These are phyloP conservation scores for Promerops cafer DNA, from an alignment of 2,113 vertebrate genomes.

Conservation along the genomic window DNA sequence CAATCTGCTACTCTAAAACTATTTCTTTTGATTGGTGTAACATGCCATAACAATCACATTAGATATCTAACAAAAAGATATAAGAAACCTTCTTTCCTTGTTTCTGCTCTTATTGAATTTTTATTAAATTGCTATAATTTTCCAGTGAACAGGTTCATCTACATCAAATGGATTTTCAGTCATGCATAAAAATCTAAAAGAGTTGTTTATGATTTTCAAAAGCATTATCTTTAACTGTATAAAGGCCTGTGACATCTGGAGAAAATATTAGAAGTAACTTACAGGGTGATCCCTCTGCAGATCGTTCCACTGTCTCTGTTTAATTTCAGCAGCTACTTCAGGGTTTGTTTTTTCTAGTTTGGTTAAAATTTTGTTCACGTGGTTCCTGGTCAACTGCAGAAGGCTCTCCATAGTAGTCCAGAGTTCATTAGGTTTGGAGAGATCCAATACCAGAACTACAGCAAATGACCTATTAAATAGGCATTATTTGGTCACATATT, in stretches of 20 bases:
- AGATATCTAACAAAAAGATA: slow-evolving; percentile 70
- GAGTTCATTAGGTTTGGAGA: slow-evolving; percentile 87
- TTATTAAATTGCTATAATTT: slow-evolving; percentile 78
- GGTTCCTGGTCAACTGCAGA: slow-evolving; percentile 76
- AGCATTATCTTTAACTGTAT: slow-evolving; percentile 56
- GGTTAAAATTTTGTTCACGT: slow-evolving; percentile 76
- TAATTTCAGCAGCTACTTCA: slow-evolving; percentile 72
- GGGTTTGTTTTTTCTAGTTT: slow-evolving; percentile 74
- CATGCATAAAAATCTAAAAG: slow-evolving; percentile 71
- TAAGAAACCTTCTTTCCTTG: slow-evolving; percentile 66
- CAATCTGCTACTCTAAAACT: slow-evolving; percentile 67
- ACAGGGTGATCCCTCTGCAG: slow-evolving; percentile 90
- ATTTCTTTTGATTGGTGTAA: slow-evolving; percentile 67
- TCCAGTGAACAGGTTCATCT: slow-evolving; percentile 75
- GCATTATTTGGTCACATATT: background rate
- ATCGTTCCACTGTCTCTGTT: slow-evolving; percentile 61
- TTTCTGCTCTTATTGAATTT: slow-evolving; percentile 69
- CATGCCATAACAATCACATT: slow-evolving; percentile 67
- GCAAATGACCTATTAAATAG: slow-evolving; percentile 79
- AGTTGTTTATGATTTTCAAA: slow-evolving; percentile 62
- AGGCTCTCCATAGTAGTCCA: slow-evolving; percentile 89
- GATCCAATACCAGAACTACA: slow-evolving; percentile 86
- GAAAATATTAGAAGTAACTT: slow-evolving; percentile 62
- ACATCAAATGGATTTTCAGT: slow-evolving; percentile 71
- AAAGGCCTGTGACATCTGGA: slow-evolving; percentile 41